Percentiles rank a stretch among this genome's conserved stretches.
These are phyloP conservation scores for Eclectus roratus DNA, from an alignment of 2,113 vertebrate species.

Conservation along the genomic window DNA sequence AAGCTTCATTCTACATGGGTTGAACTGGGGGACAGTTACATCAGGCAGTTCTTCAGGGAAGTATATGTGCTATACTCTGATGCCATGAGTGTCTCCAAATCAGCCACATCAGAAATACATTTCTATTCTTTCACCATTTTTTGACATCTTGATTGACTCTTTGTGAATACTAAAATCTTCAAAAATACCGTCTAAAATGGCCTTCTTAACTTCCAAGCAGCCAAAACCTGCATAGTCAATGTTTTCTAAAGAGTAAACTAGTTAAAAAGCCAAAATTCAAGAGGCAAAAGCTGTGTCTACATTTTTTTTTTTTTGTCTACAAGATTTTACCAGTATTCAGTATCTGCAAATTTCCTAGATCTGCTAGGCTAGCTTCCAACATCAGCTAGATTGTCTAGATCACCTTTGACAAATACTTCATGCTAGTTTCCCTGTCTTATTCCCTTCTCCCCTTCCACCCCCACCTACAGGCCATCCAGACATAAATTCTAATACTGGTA, in stretches of 20 bases:
- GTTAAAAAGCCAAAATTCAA: not conserved
- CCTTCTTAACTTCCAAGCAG: not conserved
- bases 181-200: not conserved
- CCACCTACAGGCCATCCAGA: not conserved
- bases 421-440: not conserved
- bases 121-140: not conserved
- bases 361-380: not conserved
- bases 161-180: not conserved
- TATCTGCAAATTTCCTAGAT: not conserved
- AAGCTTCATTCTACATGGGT: not conserved
- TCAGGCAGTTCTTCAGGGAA: not conserved
- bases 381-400: not conserved
- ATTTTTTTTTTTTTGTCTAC: not conserved
- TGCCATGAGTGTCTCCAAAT: not conserved
- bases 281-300: not conserved
- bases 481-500: not conserved
- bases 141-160: not conserved
- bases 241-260: not conserved
- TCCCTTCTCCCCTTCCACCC: not conserved
- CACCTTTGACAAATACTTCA: not conserved
- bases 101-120: not conserved
- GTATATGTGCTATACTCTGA: accelerated
- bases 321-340: not conserved
- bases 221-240: not conserved
- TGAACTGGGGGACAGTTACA: not conserved